Percentiles rank a stretch among this genome's conserved stretches.
Evolutionary conservation across 2,888 invertebrate genomes (phyloP).

Genomic region (Drosophila neotestacea): DNA sequence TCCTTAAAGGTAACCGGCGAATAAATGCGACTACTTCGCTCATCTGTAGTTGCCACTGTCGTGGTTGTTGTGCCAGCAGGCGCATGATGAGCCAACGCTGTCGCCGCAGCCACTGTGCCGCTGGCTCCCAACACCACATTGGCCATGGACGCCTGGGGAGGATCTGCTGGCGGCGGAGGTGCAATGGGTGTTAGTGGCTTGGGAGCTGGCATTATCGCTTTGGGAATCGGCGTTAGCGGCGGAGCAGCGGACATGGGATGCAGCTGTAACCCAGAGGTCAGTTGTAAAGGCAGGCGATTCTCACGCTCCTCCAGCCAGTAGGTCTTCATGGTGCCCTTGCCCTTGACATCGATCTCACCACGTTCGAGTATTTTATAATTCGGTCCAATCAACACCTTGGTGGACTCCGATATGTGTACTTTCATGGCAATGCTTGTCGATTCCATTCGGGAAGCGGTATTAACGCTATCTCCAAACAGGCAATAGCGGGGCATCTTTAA

Average conservation of each 20-base stretch:
- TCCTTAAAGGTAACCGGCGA: constrained; percentile 94
- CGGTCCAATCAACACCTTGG: constrained; percentile 90
- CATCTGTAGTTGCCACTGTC: constrained; percentile 76
- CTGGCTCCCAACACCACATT: constrained; percentile 63
- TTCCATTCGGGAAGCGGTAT: constrained; percentile 96
- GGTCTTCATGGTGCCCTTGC: constrained; percentile 96
- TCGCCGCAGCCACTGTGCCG: constrained; percentile 56
- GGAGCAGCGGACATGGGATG: constrained; percentile 69
- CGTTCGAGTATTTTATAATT: constrained; percentile 91
- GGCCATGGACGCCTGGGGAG: constrained; percentile 39
- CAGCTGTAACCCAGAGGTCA: constrained; percentile 70
- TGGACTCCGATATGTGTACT: constrained; percentile 97
- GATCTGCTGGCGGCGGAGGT: constrained; percentile 28
- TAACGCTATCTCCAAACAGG: constrained; percentile 94
- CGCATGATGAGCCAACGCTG: neutral
- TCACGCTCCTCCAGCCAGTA: constrained; percentile 93
- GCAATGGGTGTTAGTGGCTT: constrained; percentile 35
- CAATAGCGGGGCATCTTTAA: constrained; percentile 93
- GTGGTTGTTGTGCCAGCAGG: constrained; percentile 34
- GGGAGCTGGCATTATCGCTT: constrained; percentile 54
- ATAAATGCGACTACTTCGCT: constrained; percentile 89
- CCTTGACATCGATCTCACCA: constrained; percentile 95
- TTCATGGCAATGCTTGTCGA: constrained; percentile 96
- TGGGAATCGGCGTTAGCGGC: constrained; percentile 42
- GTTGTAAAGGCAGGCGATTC: constrained; percentile 87